Evolutionary conservation across 2,888 invertebrate genomes (phyloP).

Genomic region (Argyresthia albistria): DNA sequence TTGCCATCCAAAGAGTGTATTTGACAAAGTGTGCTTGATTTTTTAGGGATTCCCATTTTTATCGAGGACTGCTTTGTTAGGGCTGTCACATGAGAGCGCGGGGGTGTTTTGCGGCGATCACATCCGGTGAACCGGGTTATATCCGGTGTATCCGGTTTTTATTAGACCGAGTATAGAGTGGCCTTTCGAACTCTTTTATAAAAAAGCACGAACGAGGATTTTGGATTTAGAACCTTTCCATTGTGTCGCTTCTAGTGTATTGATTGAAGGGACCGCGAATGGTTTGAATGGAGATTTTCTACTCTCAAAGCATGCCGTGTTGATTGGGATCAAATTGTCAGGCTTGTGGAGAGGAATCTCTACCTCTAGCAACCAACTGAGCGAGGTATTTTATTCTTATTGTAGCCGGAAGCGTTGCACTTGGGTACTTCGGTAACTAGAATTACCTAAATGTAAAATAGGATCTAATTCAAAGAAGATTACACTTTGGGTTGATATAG

Average conservation of each 20-base stretch:
- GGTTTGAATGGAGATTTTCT: too few species aligned
- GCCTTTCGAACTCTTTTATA: slow-evolving; percentile 54
- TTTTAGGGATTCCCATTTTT: slow-evolving; percentile 32
- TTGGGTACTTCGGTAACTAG: too few species aligned
- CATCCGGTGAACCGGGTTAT: slow-evolving; percentile 29
- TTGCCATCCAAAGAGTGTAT: slow-evolving; percentile 21
- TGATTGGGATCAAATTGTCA: too few species aligned
- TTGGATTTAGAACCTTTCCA: slow-evolving; percentile 29
- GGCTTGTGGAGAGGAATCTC: too few species aligned
- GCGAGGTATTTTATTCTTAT: too few species aligned
- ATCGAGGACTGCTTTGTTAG: slow-evolving; percentile 28
- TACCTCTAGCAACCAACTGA: too few species aligned
- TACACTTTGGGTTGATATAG: too few species aligned
- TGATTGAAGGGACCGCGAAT: too few species aligned
- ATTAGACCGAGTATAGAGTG: slow-evolving; percentile 60
- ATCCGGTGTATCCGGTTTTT: slow-evolving; percentile 53
- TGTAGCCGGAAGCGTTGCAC: too few species aligned
- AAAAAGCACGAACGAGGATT: slow-evolving; percentile 16
- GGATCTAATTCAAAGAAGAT: too few species aligned
- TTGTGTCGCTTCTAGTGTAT: not conserved
- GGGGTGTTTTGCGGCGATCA: slow-evolving; percentile 36
- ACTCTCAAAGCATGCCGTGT: too few species aligned
- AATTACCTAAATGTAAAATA: too few species aligned
- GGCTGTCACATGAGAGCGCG: slow-evolving; percentile 9
- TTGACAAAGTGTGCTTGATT: slow-evolving; percentile 32